Conservation (phyloP, 2,888 invertebrate species). For the Leucophora obtusa region DNA sequence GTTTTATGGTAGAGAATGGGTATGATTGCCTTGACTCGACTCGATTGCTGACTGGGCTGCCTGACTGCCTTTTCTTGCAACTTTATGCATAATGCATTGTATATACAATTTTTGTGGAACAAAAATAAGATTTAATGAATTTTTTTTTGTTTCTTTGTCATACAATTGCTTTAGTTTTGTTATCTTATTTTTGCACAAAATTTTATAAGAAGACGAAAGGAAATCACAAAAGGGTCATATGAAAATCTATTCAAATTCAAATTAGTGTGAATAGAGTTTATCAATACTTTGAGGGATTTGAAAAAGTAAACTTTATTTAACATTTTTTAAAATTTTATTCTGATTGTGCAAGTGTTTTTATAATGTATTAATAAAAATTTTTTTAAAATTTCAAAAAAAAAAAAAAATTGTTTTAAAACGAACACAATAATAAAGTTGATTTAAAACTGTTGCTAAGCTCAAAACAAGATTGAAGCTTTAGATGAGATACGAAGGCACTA, state of each 20-base stretch:
- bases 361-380: too few relatives aligned
- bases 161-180: slow-evolving; percentile 21
- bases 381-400: too few relatives aligned
- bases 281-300: not conserved
- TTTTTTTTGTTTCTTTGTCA: slow-evolving; percentile 14
- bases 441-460: too few relatives aligned
- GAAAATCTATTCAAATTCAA: slow-evolving; percentile 50
- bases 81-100: slow-evolving; percentile 61
- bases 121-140: slow-evolving; percentile 55
- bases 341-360: too few relatives aligned
- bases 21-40: slow-evolving; percentile 41
- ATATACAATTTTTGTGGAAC: slow-evolving; percentile 32
- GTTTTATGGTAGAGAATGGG: not conserved
- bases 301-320: too few relatives aligned
- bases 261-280: slow-evolving; percentile 28
- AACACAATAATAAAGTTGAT: too few relatives aligned
- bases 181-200: slow-evolving; percentile 53
- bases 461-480: too few relatives aligned
- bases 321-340: too few relatives aligned
- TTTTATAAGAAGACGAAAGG: not conserved
- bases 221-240: slow-evolving; percentile 38
- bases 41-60: slow-evolving; percentile 33
- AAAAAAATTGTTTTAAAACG: too few relatives aligned
- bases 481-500: too few relatives aligned
- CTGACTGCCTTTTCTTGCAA: slow-evolving; percentile 47